Evolutionary conservation across 2,888 invertebrate genomes (phyloP).

Genomic region (Chesias legatella): DNA sequence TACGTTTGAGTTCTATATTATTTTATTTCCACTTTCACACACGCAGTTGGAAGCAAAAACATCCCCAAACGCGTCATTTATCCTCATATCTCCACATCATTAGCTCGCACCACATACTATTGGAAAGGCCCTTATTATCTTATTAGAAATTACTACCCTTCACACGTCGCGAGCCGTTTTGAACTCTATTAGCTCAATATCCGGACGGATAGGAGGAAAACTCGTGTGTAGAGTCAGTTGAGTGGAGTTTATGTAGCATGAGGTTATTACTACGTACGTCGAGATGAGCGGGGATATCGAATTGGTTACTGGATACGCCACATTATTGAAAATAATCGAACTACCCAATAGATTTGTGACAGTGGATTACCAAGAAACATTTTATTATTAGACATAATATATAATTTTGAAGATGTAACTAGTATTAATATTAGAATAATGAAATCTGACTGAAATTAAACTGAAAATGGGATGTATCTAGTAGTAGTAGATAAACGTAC

Average conservation of each 20-base stretch:
- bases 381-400: too few species aligned
- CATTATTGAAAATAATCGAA: not conserved
- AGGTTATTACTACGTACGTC: constrained; percentile 50
- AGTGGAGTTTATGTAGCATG: constrained; percentile 51
- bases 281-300: constrained; percentile 26
- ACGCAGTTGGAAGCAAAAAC: constrained; percentile 10
- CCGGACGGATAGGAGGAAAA: constrained; percentile 28
- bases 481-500: too few species aligned
- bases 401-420: too few species aligned
- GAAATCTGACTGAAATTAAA: too few species aligned
- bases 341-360: too few species aligned
- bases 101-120: constrained; percentile 48
- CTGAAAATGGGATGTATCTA: too few species aligned
- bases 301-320: constrained; percentile 12
- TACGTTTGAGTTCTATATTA: too few species aligned
- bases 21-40: too few species aligned
- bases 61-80: constrained; percentile 33
- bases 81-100: constrained; percentile 47
- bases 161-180: constrained; percentile 32
- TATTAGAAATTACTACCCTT: constrained; percentile 59
- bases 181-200: constrained; percentile 24
- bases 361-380: too few species aligned
- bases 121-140: constrained; percentile 61
- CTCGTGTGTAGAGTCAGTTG: constrained; percentile 37
- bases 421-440: too few species aligned